Base-by-base conservation (phyloP, 2,888 invertebrate genomes). In the Thysanoteuthis rhombus region DNA sequence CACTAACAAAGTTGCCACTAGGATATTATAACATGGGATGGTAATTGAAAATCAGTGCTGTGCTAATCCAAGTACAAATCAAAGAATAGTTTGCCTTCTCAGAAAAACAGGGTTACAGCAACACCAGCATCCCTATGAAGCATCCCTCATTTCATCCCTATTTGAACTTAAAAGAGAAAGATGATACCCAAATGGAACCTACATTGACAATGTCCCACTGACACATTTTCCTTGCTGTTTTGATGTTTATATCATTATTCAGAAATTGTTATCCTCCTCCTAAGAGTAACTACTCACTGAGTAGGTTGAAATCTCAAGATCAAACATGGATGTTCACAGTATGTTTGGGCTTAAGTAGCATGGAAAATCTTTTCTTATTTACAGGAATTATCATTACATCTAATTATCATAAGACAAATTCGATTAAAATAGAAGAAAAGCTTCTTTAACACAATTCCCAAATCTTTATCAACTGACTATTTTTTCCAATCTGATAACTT, bases 161-260 rank as follows among this genome's bases (percentile, higher is more conserved):
- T 75, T 75, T 75, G 75, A 75, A 75, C 75, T 75, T n/a, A 16
- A n/a, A n/a, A n/a, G 75, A 10, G 75, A 75, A 75, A 75, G 36
- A n/a, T n/a, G 75, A 75, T 75, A 75, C n/a, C n/a, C 75, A 75
- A 75, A 75, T 75, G 75, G n/a, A 75, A 75, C n/a, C 75, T n/a
- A 75, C 75, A n/a, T 75, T 75, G 75, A 75, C 75, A 75, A 75
- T 75, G 75, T n/a, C 75, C 75, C 75, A 75, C 75, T 75, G 75
- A 75, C 75, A 75, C 75, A 75, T n/a, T 75, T 75, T n/a, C 75
- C 10, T 75, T 75, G n/a, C n/a, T 75, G 75, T 75, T 75, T 75
- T 75, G n/a, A 75, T 75, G 75, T 75, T 75, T 75, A 75, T 75
- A 75, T 75, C 75, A 75, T 75, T 75, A 75, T 75, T 75, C 75